Evolutionary conservation across 2,888 invertebrate genomes (phyloP).

Genomic region (Diplolepis rosae): DNA sequence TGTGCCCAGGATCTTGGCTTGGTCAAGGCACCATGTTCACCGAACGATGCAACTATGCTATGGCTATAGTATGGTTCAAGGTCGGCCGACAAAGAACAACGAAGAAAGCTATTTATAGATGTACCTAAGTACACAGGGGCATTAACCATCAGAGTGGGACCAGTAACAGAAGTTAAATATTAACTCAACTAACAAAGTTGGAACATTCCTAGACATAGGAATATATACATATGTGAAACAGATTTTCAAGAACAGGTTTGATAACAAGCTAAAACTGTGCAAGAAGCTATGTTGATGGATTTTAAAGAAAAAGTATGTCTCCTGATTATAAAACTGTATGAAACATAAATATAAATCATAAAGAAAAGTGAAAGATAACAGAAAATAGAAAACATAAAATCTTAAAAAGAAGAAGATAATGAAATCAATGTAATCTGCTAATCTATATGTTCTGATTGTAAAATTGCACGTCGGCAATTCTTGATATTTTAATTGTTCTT

Average conservation of each 20-base stretch:
- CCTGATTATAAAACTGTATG: too few species aligned
- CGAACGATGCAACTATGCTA: constrained; percentile 39
- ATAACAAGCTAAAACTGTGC: neutral
- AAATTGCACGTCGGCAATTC: neutral
- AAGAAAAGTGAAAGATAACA: neutral
- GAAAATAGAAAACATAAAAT: neutral
- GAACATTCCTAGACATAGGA: neutral
- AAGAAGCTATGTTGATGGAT: neutral
- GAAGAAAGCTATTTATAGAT: constrained; percentile 54
- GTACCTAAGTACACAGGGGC: constrained; percentile 11
- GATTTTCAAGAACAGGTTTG: neutral
- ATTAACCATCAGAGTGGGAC: constrained; percentile 2
- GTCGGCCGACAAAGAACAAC: constrained; percentile 58
- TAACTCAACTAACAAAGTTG: neutral
- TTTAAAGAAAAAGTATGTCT: too few species aligned
- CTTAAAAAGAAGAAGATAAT: neutral
- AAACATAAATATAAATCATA: too few species aligned
- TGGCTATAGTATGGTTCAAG: constrained; percentile 63
- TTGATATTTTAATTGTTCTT: neutral
- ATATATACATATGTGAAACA: neutral
- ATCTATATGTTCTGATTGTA: neutral
- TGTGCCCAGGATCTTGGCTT: constrained; percentile 26
- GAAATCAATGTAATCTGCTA: neutral
- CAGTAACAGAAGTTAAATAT: neutral
- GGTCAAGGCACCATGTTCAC: constrained; percentile 24